These are phyloP conservation scores for Cryptocheilus praepositus DNA, from an alignment of 2,888 invertebrate species.

Conservation along the genomic window DNA sequence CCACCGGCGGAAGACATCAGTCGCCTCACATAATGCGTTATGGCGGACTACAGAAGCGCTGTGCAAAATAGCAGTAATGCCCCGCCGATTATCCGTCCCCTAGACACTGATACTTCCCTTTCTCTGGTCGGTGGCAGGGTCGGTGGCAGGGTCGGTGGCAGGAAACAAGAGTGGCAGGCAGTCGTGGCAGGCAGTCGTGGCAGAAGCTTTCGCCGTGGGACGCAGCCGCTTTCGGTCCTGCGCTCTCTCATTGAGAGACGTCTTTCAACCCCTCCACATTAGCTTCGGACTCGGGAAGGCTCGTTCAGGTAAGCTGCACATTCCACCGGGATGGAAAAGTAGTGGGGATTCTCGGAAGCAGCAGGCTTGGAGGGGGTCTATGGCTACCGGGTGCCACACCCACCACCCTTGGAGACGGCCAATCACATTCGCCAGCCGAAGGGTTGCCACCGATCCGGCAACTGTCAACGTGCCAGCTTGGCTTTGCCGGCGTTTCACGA, in stretches of 20 bases:
- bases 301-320: slow-evolving; percentile 58
- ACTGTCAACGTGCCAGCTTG: slow-evolving; percentile 53
- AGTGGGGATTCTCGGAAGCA: slow-evolving; percentile 56
- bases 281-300: slow-evolving; percentile 44
- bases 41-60: slow-evolving; percentile 30
- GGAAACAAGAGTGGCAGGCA: too few species aligned
- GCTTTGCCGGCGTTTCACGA: slow-evolving; percentile 46
- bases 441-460: slow-evolving; percentile 55
- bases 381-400: slow-evolving; percentile 59
- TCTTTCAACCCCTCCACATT: slow-evolving; percentile 18
- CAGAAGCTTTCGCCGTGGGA: too few species aligned
- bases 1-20: too few species aligned
- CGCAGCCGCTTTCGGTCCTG: slow-evolving; percentile 23
- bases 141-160: too few species aligned
- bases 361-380: slow-evolving; percentile 51
- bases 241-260: slow-evolving; percentile 9
- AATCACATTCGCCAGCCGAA: slow-evolving; percentile 49
- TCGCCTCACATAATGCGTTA: slow-evolving; percentile 19
- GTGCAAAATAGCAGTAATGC: slow-evolving; percentile 53
- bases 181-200: too few species aligned
- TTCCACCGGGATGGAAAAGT: slow-evolving; percentile 59
- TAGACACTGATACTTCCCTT: slow-evolving; percentile 56
- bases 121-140: too few species aligned
- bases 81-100: slow-evolving; percentile 67
- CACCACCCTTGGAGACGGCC: slow-evolving; percentile 59